Evolutionary conservation across 2,113 vertebrate species (phyloP), one percentile per base, ranked within the genome.

Genomic region (Poeciliopsis retropinna): DNA sequence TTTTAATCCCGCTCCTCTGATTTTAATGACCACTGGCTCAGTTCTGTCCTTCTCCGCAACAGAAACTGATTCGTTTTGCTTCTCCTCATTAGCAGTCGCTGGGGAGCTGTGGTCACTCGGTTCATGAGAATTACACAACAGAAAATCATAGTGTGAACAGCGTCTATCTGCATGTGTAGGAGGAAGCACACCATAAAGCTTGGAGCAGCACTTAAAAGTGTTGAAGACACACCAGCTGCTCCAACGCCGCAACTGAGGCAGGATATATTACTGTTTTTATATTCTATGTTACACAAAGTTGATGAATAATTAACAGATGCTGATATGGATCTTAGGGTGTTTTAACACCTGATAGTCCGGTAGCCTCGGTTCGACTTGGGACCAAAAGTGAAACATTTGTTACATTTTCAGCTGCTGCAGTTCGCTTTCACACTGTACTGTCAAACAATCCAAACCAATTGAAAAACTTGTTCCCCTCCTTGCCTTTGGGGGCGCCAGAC

Each of bases 1-100:
- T 63, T 75, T 41, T 79, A 74, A 67, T 65, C 67, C 34, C 8
- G 19, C 22, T 60, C 27, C 62, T 70, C 61, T 25, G 67, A 64
- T 73, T 85, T 80, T 81, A 81, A 79, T 74, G 72, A 51, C 19
- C 79, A 73, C 73, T 67, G 82, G 74, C 85, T 89, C 82, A 63
- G 76, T 79, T 86, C 70, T 44, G 54, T 69, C 72, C 61, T 76
- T 47, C 67, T 60, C 75, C 61, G 64, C 74, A 64, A 85, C 60
- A 14, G 57, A 28, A 81, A 73, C 65, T 32, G 75, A 79, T 62
- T 13, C 47, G 44, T 47, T 8, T n/a, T 73, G 74, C 70, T 67
- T 64, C 79, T 72, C 39, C 60, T 76, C 73, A 83, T 83, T 70
- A 80, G 76, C 79, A 60, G 3, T 72, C 9, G 1, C 54, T 2